phyloP scores from a whole-genome alignment of 1,140 invertebrate genomes.

The Oryctes rhinoceros region DNA sequence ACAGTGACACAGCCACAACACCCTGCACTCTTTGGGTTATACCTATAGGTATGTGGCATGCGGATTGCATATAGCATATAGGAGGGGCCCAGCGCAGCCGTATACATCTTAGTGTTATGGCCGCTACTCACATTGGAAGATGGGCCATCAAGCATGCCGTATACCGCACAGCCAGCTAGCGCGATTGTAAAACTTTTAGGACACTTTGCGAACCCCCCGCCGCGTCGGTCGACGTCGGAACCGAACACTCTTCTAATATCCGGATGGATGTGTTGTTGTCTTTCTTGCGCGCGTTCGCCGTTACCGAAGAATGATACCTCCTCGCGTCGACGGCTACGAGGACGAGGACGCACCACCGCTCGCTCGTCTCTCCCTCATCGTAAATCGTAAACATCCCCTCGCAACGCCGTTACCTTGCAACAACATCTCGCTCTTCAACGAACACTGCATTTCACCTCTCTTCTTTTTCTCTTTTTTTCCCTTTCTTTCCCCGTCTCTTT shows the following conservation, averaged over 20 bases:
- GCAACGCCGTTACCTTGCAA: constrained; percentile 36
- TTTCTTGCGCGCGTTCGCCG: constrained; percentile 50
- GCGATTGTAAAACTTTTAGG: constrained; percentile 75
- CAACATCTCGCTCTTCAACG: constrained; percentile 33
- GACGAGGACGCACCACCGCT: constrained; percentile 21
- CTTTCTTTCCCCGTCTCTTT: constrained; percentile 7
- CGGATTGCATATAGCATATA: constrained; percentile 63
- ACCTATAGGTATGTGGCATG: constrained; percentile 60
- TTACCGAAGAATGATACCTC: constrained; percentile 50
- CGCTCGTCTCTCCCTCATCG: constrained; percentile 25
- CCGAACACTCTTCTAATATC: constrained; percentile 60
- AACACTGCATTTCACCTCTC: constrained; percentile 35
- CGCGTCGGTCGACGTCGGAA: constrained; percentile 52
- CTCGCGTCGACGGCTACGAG: constrained; percentile 38
- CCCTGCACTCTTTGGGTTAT: constrained; percentile 55
- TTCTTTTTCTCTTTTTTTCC: neutral
- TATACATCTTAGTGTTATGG: constrained; percentile 78
- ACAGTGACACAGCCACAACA: constrained; percentile 61
- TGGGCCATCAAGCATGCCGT: constrained; percentile 81
- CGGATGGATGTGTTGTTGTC: constrained; percentile 55
- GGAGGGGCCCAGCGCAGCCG: constrained; percentile 71
- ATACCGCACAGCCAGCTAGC: constrained; percentile 66
- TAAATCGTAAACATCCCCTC: constrained; percentile 37
- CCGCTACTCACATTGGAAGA: constrained; percentile 79
- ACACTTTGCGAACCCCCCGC: constrained; percentile 65